Conservation (phyloP, 2,888 invertebrate species). For the Sesamia inferens region DNA sequence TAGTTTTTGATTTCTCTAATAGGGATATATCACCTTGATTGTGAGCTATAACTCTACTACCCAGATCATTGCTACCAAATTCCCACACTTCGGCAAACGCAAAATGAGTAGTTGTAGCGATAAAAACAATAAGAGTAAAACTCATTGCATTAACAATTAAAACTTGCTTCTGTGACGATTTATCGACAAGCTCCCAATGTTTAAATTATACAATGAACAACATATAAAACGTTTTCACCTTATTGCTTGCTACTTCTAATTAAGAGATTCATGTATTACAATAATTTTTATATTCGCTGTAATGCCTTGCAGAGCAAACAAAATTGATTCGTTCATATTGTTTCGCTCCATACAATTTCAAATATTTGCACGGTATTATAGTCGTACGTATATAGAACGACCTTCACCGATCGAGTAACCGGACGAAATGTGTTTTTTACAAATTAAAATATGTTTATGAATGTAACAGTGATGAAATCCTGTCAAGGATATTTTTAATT, state of each 20-base stretch:
- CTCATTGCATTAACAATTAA: slow-evolving; percentile 26
- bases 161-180: neutral
- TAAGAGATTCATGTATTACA: slow-evolving; percentile 3
- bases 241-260: neutral
- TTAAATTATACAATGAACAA: neutral
- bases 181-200: neutral
- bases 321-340: slow-evolving; percentile 44
- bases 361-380: neutral
- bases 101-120: slow-evolving; percentile 6
- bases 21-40: slow-evolving; percentile 36
- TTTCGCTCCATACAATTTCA: slow-evolving; percentile 28
- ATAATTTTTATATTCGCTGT: neutral
- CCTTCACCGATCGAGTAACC: too few relatives aligned
- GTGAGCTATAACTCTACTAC: slow-evolving; percentile 18
- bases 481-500: too few relatives aligned
- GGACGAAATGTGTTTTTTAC: too few relatives aligned
- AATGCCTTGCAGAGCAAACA: neutral
- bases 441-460: too few relatives aligned
- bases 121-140: slow-evolving; percentile 14
- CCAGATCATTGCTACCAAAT: slow-evolving; percentile 31
- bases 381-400: too few relatives aligned
- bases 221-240: neutral
- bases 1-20: slow-evolving; percentile 35
- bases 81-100: slow-evolving; percentile 41
- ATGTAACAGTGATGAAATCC: too few relatives aligned